phyloP scores from a whole-genome alignment of 1,140 invertebrate genomes.

The Acarapis woodi region DNA sequence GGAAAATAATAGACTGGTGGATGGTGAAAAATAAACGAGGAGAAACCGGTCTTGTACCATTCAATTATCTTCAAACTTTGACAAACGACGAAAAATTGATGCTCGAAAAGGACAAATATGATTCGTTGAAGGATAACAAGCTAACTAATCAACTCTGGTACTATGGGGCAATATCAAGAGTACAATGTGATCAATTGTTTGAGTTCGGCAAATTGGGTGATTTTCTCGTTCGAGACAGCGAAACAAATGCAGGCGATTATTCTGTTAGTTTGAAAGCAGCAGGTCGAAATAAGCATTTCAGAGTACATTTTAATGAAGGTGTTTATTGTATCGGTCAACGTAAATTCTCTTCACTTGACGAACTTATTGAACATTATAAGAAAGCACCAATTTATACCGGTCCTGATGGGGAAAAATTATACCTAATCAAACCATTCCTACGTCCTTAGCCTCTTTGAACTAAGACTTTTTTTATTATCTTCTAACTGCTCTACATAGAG shows the following conservation, averaged over 20 bases:
- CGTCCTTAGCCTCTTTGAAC: no score
- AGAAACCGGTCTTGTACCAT: conserved; percentile 63
- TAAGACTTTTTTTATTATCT: no score
- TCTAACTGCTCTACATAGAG: no score
- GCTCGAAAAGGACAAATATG: conserved; percentile 1
- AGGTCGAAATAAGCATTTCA: conserved; percentile 92
- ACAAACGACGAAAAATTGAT: conserved; percentile 3
- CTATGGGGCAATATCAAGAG: conserved; percentile 73
- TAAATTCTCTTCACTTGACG: conserved; percentile 79
- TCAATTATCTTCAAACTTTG: conserved; percentile 64
- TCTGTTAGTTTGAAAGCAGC: conserved; percentile 93
- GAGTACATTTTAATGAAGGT: conserved; percentile 76
- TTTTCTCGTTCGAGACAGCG: conserved; percentile 89
- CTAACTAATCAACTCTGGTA: conserved; percentile 66
- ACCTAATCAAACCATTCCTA: conserved; percentile 58
- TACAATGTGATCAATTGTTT: conserved; percentile 78
- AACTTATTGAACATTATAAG: conserved; percentile 92
- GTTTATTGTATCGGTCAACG: conserved; percentile 90
- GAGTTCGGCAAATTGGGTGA: conserved; percentile 83
- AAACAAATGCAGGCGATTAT: conserved; percentile 96
- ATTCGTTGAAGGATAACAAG: conserved; percentile 18
- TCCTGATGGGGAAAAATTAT: conserved; percentile 72
- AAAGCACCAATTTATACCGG: conserved; percentile 92
- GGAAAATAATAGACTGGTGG: no score
- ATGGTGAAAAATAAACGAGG: conserved; percentile 71